Percentiles rank a stretch among this genome's conserved stretches.
Evolutionary conservation across 2,113 vertebrate species (phyloP).

Genomic region (Psittacula cyanocephala): DNA sequence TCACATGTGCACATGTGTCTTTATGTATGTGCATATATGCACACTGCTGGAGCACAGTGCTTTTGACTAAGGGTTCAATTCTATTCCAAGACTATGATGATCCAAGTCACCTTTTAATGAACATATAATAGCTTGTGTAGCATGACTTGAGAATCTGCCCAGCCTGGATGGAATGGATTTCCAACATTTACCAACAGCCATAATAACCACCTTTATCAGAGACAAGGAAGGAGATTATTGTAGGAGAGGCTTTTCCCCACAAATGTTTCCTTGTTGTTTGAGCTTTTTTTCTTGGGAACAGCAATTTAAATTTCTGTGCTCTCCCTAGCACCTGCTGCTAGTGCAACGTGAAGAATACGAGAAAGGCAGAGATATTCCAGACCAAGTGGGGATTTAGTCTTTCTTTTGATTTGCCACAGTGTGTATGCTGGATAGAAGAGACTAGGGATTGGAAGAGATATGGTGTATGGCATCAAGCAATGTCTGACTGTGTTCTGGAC

Average conservation of each 20-base stretch:
- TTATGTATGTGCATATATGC: accelerated
- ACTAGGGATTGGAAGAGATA: background rate
- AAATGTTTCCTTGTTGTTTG: background rate
- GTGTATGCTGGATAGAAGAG: background rate
- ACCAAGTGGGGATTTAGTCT: background rate
- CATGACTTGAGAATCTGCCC: background rate
- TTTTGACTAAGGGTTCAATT: background rate
- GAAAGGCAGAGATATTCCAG: background rate
- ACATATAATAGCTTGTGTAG: background rate
- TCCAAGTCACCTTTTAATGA: background rate
- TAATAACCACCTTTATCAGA: background rate
- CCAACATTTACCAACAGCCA: background rate
- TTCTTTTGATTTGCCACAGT: background rate
- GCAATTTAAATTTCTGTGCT: background rate
- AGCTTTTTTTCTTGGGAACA: background rate
- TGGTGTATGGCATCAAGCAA: background rate
- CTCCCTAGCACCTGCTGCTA: background rate
- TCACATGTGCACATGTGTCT: background rate
- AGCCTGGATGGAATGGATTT: background rate
- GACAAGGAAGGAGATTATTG: background rate
- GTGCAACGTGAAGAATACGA: background rate
- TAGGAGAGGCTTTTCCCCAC: background rate
- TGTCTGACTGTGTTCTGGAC: background rate
- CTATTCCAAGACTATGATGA: background rate
- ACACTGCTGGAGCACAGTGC: background rate